Base-by-base conservation (phyloP, 2,888 invertebrate species). In the Sipunculus nudus region DNA sequence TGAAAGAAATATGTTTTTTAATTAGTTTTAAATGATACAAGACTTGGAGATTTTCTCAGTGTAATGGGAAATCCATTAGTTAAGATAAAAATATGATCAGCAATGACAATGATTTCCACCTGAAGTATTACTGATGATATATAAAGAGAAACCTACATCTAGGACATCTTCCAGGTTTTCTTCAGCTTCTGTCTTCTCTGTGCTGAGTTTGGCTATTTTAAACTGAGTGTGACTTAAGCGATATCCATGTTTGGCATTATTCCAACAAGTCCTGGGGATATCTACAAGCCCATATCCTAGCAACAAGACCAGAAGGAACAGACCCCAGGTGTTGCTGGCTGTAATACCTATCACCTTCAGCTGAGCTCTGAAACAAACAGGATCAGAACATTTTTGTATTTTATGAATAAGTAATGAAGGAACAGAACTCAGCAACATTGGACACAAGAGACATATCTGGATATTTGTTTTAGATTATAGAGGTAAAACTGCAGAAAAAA, bases 281-380 rank as follows among this genome's bases (percentile, higher is more conserved):
- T 98, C 97, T 0, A 99, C 97, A 57, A 99, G 87, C 0, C 98
- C 96, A 84, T 98, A 97, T 2, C 88, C 94, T 23, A 99, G 88
- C 65, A 99, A 86, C 25, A 99, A 86, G 47, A 99, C 94, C 48
- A 99, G 86, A 31, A 99, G 86, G 82, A 98, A 96, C 53, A 99
- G 86, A 59, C 99, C 99, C 99, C 99, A 99, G 0, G 99, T 99
- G 82, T 99, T 99, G 78, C 96, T 96, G 2, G 99, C 98, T 19
- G 97, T 95, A 3, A 98, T 95, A 26, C 97, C 94, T 70, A 99
- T 96, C 0, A 96, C 93, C 86, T 97, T 98, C 35, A 99, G 86
- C 83, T 96, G 94, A 59, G 88, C 88, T 73, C 91, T 90, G 80
- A 29, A 72, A 71, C 38, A 54, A 5, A 35, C n/a, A 29, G n/a